These are phyloP conservation scores for Deilephila elpenor DNA, from an alignment of 2,888 invertebrate species.

Conservation along the genomic window DNA sequence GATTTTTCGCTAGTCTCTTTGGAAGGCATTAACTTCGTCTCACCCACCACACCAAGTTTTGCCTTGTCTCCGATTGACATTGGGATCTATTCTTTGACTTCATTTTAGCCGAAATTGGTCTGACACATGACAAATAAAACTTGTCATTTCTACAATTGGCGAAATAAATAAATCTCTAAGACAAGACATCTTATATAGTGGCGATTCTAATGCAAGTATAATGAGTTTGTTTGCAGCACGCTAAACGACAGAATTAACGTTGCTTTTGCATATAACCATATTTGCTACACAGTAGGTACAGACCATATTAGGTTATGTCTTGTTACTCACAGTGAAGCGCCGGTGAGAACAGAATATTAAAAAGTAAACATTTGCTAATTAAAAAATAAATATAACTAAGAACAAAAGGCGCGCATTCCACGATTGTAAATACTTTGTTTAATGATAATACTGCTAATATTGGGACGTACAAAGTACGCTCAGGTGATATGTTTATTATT, in stretches of 20 bases:
- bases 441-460: too few species aligned
- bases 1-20: too few species aligned
- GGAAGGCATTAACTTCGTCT: too few species aligned
- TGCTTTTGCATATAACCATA: conserved; percentile 8
- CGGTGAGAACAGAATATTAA: neutral
- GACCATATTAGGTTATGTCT: neutral
- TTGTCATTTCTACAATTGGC: neutral
- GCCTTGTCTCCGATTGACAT: too few species aligned
- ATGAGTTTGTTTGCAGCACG: conserved; percentile 11
- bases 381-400: neutral
- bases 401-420: neutral
- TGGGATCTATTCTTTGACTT: too few species aligned
- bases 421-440: neutral
- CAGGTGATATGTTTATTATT: too few species aligned
- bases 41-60: too few species aligned
- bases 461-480: too few species aligned
- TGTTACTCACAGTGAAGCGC: neutral
- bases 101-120: too few species aligned
- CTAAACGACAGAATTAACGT: conserved; percentile 11
- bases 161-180: neutral
- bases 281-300: neutral
- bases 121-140: neutral
- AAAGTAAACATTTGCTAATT: neutral
- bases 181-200: neutral
- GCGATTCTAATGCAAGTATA: conserved; percentile 1